Percentiles rank a stretch among this genome's conserved stretches.
Evolutionary conservation across 2,113 vertebrate genomes (phyloP).

Genomic region (Hyla sarda): DNA sequence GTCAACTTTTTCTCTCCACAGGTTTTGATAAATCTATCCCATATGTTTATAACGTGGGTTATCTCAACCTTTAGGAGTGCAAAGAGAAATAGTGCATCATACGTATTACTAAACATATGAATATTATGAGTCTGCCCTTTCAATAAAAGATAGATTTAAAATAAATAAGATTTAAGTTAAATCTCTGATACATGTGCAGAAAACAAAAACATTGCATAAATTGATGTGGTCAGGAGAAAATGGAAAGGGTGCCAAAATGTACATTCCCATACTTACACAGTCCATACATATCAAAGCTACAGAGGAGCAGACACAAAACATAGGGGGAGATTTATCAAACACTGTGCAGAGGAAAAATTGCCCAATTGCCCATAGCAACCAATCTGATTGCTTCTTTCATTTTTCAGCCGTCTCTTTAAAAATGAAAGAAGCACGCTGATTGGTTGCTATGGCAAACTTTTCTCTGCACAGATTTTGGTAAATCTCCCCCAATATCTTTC

Average conservation of each 20-base stretch:
- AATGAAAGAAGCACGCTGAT: no score
- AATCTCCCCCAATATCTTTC: no score
- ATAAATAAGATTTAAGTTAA: neutral
- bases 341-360: no score
- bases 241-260: neutral
- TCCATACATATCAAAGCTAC: neutral
- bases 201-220: neutral
- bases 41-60: neutral
- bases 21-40: no score
- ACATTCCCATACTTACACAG: no score
- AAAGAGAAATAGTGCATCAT: neutral
- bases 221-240: neutral
- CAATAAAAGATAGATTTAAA: neutral
- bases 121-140: constrained; percentile 4
- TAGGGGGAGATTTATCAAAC: no score
- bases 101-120: neutral
- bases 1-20: no score
- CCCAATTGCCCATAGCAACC: no score
- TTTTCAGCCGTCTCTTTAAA: no score
- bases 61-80: neutral
- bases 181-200: neutral
- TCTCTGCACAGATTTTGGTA: no score
- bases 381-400: no score
- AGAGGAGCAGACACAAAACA: neutral
- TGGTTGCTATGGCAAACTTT: no score